Evolutionary conservation across 2,888 invertebrate species (phyloP), one percentile per base, ranked within the genome.

Genomic region (Eurois occulta): DNA sequence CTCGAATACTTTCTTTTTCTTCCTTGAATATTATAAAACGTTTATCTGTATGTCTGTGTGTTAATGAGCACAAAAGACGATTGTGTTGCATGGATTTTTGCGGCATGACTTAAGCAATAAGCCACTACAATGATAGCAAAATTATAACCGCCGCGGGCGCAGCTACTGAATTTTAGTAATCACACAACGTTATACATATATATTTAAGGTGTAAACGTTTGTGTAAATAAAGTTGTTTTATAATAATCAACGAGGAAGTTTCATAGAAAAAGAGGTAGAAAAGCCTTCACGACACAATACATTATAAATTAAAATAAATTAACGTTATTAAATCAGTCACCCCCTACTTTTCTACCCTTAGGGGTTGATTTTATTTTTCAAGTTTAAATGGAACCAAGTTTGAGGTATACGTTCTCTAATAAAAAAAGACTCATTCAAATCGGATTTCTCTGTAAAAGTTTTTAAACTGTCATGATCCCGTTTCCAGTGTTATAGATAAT

Each of bases 1-100:
- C n/a, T 66, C 16, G 24, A 75, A 66, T 60, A 60, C 52, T 82
- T 64, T 68, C 60, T 77, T 58, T 41, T 35, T 16, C 18, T 72
- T 41, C 11, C 35, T 41, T 43, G 18, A 11, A 28, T 52, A 67
- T 35, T 32, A n/a, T 46, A 28, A 38, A n/a, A 66, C 28, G 8
- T 18, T n/a, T 32, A n/a, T 77, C 6, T 24, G 13, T 46, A 28
- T 32, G 18, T 77, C 6, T 24, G 13, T 46, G 28, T 18, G 16
- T 41, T 41, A n/a, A 35, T 77, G 24, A 65, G 16, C 18, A 60
- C 10, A 7, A 58, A 58, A 58, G 58, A 13, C 16, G 6, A 58
- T 7, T 58, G 7, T 58, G 28, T 28, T 58, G 16, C 21, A 32
- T 60, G 24, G 11, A 32, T 72, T 32, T 55, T n/a, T n/a, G n/a